Base-by-base conservation (phyloP, 2,113 vertebrate genomes). In the Psettodes erumei region DNA sequence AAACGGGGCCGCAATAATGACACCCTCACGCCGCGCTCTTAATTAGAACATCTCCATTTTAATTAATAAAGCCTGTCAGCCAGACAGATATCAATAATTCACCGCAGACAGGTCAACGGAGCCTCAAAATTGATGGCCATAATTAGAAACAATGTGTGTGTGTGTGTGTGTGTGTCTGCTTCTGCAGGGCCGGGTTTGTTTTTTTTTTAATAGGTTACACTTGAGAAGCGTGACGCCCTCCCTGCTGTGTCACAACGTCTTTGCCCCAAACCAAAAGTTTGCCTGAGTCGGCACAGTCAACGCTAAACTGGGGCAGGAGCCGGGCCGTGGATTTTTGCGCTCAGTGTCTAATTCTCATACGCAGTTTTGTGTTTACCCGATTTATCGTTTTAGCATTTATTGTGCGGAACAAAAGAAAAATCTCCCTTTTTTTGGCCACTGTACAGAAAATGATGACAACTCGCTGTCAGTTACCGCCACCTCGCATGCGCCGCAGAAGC, bases 21-120 rank as follows among this genome's bases (percentile, higher is more conserved):
- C 83, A 88, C 86, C 81, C 86, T 77, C 82, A 81, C 66, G 73
- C 75, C 61, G 72, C 32, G 77, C 77, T 70, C 82, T 89, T 91
- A 93, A 93, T 93, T 90, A 92, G 87, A 85, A 76, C 82, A 82
- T 89, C 85, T 87, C 82, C 66, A 84, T 90, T 91, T 90, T 88
- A 93, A 94, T 94, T 91, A 91, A 93, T 93, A 90, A 90, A 86
- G 55, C 51, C 84, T 74, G 68, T 89, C 86, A 86, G 47, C 54
- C 67, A 83, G 79, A 86, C 84, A 60, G 74, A 85, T 87, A 89
- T 92, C 87, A 84, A 89, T 90, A 86, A 93, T 88, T 92, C 77
- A 90, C 72, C 83, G 40, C 43, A 68, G 86, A 64, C 86, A 84
- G 67, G 79, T 86, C 78, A 70, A 65, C 66, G 69, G 81, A 79